phyloP scores from a whole-genome alignment of 2,113 vertebrate genomes.

The Oxyura jamaicensis region DNA sequence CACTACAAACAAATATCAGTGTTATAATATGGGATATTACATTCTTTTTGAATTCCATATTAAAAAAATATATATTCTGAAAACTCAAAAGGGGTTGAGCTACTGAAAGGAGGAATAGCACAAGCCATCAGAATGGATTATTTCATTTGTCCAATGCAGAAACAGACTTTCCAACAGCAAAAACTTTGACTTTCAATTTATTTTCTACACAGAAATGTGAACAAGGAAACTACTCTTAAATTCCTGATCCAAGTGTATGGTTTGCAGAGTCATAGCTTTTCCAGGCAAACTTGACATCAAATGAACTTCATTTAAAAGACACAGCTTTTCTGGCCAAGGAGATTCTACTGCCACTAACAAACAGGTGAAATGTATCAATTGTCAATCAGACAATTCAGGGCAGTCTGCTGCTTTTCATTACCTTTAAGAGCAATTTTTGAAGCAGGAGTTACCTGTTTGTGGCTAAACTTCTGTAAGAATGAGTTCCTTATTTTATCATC shows the following conservation, averaged over 20 bases:
- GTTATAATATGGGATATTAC: not conserved
- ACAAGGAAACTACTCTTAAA: not conserved
- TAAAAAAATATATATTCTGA: not conserved
- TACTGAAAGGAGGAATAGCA: not conserved
- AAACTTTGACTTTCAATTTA: not conserved
- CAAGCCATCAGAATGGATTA: not conserved
- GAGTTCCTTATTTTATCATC: not conserved
- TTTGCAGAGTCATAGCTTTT: not conserved
- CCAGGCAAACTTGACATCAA: not conserved
- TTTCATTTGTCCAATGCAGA: not conserved
- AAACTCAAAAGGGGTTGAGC: not conserved
- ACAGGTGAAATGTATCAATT: not conserved
- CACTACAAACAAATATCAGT: constrained; percentile 77
- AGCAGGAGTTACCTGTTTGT: no score
- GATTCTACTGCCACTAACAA: not conserved
- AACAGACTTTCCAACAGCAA: not conserved
- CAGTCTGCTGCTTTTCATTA: not conserved
- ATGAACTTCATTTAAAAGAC: not conserved
- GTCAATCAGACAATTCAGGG: not conserved
- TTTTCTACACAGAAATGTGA: not conserved
- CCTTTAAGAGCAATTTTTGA: no score
- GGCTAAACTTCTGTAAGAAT: not conserved
- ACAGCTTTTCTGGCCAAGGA: not conserved
- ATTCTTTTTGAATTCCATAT: not conserved
- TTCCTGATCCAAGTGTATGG: not conserved